Base-by-base conservation (phyloP, 2,888 invertebrate species). In the Mamestra brassicae region DNA sequence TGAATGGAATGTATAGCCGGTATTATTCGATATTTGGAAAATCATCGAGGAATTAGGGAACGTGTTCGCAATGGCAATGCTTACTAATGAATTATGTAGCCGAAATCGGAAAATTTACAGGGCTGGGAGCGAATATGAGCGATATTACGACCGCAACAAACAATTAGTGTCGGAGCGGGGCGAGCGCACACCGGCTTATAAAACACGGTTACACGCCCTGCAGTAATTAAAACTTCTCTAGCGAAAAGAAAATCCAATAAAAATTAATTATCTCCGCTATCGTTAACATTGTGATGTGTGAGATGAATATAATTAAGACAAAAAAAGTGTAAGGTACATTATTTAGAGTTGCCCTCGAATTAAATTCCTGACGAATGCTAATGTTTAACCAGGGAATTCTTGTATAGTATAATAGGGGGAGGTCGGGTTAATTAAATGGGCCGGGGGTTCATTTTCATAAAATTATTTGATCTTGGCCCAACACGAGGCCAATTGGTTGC, bases 381-480 rank as follows among this genome's bases (percentile, higher is more conserved):
- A 96, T 96, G 95, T 95, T 95, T 94, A 94, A 94, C 94, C 92
- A 92, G 95, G 94, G 95, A 95, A 95, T 95, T 95, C 95, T 95
- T 95, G 95, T 95, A 93, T 95, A 94, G 91, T 94, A 94, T 92
- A 93, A 93, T 92, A 90, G 92, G 94, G 92, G 95, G 94, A 93
- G 93, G 92, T 92, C 83, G 94, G 94, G 95, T 95, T 96, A 96
- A 96, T 96, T 96, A 95, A 96, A 96, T 95, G 94, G 93, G 92
- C 92, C 89, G 89, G 88, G 94, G 94, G 93, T 95, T 94, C 93
- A 95, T 95, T 96, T 96, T 95, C 94, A 92, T 94, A 94, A 94
- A 96, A 96, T 96, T 95, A 95, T 96, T 96, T 95, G 95, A 95
- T 95, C 93, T 94, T 92, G 87, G 91, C 88, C 91, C 92, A 91